These are phyloP conservation scores for Eubasilissa splendida DNA, from an alignment of 2,888 invertebrate genomes.

Conservation along the genomic window DNA sequence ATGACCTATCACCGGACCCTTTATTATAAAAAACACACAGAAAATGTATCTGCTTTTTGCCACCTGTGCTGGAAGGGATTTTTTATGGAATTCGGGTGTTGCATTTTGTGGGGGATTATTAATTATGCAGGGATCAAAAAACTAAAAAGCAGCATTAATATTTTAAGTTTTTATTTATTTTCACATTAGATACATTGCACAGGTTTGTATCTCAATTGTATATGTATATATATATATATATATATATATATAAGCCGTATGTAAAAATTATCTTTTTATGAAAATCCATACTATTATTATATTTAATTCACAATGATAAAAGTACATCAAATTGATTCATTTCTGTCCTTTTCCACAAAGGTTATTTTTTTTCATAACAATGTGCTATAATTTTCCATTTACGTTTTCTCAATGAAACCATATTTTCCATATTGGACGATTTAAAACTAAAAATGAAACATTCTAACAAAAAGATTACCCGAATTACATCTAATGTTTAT, in stretches of 20 bases:
- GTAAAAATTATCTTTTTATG: conserved; percentile 49
- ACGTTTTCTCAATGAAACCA: conserved; percentile 43
- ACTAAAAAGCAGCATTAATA: conserved; percentile 12
- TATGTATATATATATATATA: conserved; percentile 14
- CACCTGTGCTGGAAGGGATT: too few species aligned
- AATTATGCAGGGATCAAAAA: neutral
- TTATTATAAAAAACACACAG: too few species aligned
- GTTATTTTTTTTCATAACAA: conserved; percentile 47
- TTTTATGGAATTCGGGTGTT: too few species aligned
- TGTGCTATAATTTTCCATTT: conserved; percentile 48
- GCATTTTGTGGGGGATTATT: too few species aligned
- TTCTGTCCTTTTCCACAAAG: conserved; percentile 31
- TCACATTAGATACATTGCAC: conserved; percentile 50
- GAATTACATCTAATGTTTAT: conserved; percentile 19
- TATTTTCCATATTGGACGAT: conserved; percentile 31
- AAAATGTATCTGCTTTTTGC: too few species aligned
- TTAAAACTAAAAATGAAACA: conserved; percentile 26
- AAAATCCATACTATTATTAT: conserved; percentile 45
- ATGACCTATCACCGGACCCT: too few species aligned
- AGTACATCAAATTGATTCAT: conserved; percentile 42
- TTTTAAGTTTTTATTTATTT: conserved; percentile 52
- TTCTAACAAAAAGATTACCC: conserved; percentile 19
- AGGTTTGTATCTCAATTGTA: conserved; percentile 45
- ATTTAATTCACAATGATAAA: conserved; percentile 40
- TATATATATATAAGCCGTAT: conserved; percentile 45